phyloP scores from a whole-genome alignment of 23 tunicate genomes.

The Trididemnum miniatum region DNA sequence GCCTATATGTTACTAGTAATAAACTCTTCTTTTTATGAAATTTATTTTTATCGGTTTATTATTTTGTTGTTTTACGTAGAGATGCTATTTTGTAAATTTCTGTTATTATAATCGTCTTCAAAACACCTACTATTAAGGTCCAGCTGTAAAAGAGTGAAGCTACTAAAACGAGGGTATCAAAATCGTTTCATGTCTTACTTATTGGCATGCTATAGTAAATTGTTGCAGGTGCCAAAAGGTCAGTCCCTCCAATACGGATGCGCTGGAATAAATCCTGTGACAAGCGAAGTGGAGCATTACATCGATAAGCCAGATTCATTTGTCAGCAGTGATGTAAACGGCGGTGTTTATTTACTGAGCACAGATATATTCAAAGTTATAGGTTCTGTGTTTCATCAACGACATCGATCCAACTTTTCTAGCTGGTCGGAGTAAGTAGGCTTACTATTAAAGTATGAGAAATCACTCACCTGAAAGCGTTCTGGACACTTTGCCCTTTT shows the following conservation, averaged over 20 bases:
- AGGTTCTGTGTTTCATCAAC: conserved; percentile 50
- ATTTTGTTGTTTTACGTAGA: too few species aligned
- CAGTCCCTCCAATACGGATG: conserved; percentile 92
- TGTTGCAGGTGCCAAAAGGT: conserved; percentile 80
- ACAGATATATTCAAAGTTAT: conserved; percentile 59
- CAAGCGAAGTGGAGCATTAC: conserved; percentile 93
- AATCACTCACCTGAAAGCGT: too few species aligned
- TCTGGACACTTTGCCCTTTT: too few species aligned
- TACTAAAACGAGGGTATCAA: too few species aligned
- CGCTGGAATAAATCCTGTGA: conserved; percentile 68
- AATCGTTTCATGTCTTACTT: too few species aligned
- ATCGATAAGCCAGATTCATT: conserved; percentile 89
- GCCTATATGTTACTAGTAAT: too few species aligned
- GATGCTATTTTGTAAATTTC: too few species aligned
- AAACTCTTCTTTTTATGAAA: too few species aligned
- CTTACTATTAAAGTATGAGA: background rate
- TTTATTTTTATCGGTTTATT: background rate
- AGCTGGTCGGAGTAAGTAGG: conserved; percentile 7
- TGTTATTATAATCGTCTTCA: too few species aligned
- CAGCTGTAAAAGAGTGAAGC: too few species aligned
- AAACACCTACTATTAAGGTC: too few species aligned
- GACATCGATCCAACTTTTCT: conserved; percentile 30
- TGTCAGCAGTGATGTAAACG: conserved; percentile 82
- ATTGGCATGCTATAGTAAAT: too few species aligned
- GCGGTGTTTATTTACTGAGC: conserved; percentile 79